Conservation (phyloP, 2,888 invertebrate genomes). For the Flabesymbios commensalis region DNA sequence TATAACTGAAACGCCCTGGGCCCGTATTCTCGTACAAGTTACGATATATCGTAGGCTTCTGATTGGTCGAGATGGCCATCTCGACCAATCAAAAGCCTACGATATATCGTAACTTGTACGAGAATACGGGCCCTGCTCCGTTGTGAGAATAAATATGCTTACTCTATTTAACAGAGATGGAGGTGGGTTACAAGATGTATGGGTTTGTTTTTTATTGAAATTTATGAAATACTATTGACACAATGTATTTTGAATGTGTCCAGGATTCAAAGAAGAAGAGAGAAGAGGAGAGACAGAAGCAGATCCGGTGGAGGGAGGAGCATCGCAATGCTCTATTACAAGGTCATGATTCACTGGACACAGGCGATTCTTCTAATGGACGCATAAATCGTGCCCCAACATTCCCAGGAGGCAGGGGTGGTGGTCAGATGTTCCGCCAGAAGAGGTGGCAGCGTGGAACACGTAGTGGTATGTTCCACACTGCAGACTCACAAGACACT, state of each 20-base stretch:
- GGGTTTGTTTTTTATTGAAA: too few species aligned
- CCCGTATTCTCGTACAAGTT: too few species aligned
- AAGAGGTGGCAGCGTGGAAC: slow-evolving; percentile 28
- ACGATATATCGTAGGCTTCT: too few species aligned
- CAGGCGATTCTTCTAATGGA: slow-evolving; percentile 13
- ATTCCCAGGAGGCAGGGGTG: background rate
- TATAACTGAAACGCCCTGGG: too few species aligned
- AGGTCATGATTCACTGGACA: slow-evolving; percentile 25
- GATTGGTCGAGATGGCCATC: too few species aligned
- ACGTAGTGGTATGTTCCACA: background rate
- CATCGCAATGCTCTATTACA: slow-evolving; percentile 32
- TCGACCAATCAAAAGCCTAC: too few species aligned
- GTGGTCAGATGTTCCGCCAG: slow-evolving; percentile 24
- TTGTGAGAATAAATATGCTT: too few species aligned
- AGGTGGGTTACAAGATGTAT: too few species aligned
- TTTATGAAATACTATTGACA: too few species aligned
- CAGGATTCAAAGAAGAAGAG: slow-evolving; percentile 39
- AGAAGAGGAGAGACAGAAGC: slow-evolving; percentile 40
- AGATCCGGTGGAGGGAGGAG: slow-evolving; percentile 37
- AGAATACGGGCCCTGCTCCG: too few species aligned
- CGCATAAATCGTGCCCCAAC: background rate
- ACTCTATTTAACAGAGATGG: too few species aligned
- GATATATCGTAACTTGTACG: too few species aligned
- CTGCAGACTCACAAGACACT: slow-evolving; percentile 19
- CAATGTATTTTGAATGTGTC: background rate